phyloP scores from a whole-genome alignment of 2,113 vertebrate genomes.

The Oceanites oceanicus region DNA sequence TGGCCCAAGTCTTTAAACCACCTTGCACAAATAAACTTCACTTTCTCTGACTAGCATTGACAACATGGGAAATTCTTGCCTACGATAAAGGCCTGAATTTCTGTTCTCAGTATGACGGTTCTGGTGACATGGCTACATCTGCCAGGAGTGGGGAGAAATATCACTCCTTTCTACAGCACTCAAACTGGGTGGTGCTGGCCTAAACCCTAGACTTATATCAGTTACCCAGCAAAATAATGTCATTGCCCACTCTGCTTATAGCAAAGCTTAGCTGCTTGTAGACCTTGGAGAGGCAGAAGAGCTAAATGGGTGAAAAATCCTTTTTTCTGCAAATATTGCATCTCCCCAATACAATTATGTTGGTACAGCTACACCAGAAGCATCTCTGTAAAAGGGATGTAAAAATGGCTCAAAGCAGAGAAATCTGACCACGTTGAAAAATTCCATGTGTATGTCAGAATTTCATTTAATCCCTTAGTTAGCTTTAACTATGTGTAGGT shows the following conservation, averaged over 20 bases:
- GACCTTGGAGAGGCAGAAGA: not conserved
- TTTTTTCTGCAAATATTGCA: not conserved
- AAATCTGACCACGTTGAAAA: not conserved
- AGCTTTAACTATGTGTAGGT: not conserved
- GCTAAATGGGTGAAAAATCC: not conserved
- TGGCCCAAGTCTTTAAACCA: not conserved
- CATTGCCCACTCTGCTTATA: not conserved
- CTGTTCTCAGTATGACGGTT: not conserved
- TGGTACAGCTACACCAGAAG: not conserved
- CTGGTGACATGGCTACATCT: rapidly evolving
- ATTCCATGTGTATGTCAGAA: not conserved
- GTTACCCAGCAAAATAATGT: not conserved
- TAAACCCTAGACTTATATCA: not conserved
- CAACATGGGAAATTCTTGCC: not conserved
- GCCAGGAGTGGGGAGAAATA: not conserved
- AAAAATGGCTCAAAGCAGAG: not conserved
- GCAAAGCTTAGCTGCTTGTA: not conserved
- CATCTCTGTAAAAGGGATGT: not conserved
- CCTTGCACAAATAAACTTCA: not conserved
- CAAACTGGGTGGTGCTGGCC: not conserved
- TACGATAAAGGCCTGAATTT: not conserved
- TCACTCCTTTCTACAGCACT: not conserved
- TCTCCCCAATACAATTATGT: not conserved
- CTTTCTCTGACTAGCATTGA: not conserved
- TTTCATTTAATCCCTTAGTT: not conserved